Evolutionary conservation across 2,113 vertebrate genomes (phyloP).

Genomic region (Chamaetylas fuelleborni): DNA sequence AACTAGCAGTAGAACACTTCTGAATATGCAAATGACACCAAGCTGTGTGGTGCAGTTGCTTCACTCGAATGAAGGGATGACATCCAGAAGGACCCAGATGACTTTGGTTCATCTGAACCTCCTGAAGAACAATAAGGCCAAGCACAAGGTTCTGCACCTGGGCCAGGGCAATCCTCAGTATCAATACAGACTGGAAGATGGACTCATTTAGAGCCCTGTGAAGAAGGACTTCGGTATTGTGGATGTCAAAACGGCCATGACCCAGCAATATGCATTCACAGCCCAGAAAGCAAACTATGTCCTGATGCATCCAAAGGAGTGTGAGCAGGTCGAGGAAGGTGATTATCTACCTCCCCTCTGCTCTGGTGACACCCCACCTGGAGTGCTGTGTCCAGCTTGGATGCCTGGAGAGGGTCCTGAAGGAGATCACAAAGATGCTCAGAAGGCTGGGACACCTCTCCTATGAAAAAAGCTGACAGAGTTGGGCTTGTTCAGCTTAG

Average conservation of each 20-base stretch:
- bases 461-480: neutral
- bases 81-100: rapidly evolving
- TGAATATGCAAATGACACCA: neutral
- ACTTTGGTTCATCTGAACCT: neutral
- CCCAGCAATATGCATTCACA: neutral
- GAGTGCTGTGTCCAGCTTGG: neutral
- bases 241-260: neutral
- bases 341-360: neutral
- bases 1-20: neutral
- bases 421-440: neutral
- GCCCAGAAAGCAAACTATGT: neutral
- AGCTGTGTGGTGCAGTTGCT: rapidly evolving
- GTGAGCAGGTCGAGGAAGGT: rapidly evolving
- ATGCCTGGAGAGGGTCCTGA: neutral
- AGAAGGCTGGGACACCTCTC: neutral
- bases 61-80: neutral
- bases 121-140: neutral
- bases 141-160: neutral
- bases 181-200: neutral
- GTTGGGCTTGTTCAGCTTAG: neutral
- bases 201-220: neutral
- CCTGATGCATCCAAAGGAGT: neutral
- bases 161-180: neutral
- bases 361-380: neutral
- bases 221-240: neutral